Base-by-base conservation (phyloP, 2,113 vertebrate genomes). In the Syrmaticus mikado region DNA sequence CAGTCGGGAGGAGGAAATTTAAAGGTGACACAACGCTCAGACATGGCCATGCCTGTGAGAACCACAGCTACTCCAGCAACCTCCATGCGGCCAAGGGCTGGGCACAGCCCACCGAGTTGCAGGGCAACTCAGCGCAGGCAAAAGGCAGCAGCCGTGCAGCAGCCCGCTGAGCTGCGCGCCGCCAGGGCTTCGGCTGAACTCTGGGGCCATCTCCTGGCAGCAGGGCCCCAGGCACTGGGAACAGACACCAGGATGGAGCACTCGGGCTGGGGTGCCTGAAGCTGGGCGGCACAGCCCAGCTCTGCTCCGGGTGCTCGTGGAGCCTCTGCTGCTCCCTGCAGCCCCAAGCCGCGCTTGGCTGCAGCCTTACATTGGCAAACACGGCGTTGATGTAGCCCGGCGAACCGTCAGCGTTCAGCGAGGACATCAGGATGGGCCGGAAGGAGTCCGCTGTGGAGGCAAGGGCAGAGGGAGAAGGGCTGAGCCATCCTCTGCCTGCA, bases 381-480 rank as follows among this genome's bases (percentile, higher is more conserved):
- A 97, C 95, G 0, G 96, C 97, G 1, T 97, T 97, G 91, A 97
- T 97, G 80, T 97, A 97, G 19, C 96, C 93, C 6, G 95, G 95
- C 0, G 93, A 91, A 46, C 96, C 92, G 0, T 97, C 95, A 11
- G 68, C 19, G 0, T 94, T 90, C 86, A 93, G 70, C 0, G 90
- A 93, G 15, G 97, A 97, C 94, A 96, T 94, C 74, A 97, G 89
- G 65, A 96, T 89, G 45, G 96, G 96, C 41, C 96, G 87, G 60
- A 10, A 94, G 58, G 61, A 94, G 46, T 97, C 96, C 5, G 93
- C 97, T 97, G 66, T 0, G 3, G n/a, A 70, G 48, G 34, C 58
- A 80, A 78, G 24, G 18, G 19, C 14, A 62, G 17, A 82, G 45
- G 24, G 30, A 36, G 50, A 52, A 45, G 19, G 10, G 25, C 8